Conservation (phyloP, 2,113 vertebrate genomes). For the Barbus barbus region DNA sequence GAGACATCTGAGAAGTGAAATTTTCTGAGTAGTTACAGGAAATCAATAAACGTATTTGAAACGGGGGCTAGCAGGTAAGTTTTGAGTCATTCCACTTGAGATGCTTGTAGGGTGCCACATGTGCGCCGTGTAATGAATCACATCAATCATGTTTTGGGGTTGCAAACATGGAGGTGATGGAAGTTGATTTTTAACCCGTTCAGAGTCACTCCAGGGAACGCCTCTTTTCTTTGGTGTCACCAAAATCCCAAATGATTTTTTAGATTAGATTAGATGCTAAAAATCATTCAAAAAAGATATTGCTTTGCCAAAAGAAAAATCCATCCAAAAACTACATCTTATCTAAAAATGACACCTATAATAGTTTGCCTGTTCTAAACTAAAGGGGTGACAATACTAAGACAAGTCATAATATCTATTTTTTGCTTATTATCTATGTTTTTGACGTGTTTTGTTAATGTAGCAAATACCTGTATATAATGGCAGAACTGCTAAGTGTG, state of each 20-base stretch:
- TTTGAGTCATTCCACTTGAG: not conserved
- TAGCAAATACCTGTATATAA: not conserved
- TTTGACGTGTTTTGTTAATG: not conserved
- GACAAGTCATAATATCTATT: not conserved
- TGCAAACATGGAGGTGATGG: not conserved
- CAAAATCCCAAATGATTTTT: no score
- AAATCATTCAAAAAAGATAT: no score
- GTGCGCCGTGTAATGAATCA: not conserved
- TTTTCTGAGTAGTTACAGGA: not conserved
- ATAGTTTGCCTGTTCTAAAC: not conserved
- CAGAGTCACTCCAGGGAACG: no score
- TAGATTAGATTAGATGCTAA: not conserved
- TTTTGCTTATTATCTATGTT: no score
- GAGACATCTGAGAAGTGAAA: slow-evolving; percentile 5
- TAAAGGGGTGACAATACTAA: not conserved
- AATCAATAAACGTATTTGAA: not conserved
- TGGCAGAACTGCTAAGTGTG: not conserved
- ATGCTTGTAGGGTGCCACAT: not conserved
- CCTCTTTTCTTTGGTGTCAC: no score
- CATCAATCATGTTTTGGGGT: not conserved
- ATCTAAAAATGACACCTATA: not conserved
- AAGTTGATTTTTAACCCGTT: not conserved
- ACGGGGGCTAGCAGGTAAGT: slow-evolving; percentile 2
- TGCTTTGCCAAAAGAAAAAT: no score
- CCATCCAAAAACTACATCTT: no score